These are phyloP conservation scores for Sphecodes monilicornis DNA, from an alignment of 2,888 invertebrate genomes.

Conservation along the genomic window DNA sequence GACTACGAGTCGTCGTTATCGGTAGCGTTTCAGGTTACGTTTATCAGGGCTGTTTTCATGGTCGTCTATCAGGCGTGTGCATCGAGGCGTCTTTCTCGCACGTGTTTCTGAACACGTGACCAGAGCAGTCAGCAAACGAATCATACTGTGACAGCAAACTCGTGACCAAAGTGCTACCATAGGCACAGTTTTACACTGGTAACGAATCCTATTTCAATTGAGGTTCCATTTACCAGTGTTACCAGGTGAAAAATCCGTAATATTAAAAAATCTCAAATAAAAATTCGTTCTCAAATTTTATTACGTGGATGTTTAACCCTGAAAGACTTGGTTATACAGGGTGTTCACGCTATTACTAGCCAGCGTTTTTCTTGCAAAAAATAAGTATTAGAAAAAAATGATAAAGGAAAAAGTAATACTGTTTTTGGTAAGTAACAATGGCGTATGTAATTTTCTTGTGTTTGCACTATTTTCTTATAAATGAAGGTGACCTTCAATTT, in stretches of 20 bases:
- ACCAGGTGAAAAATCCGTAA: neutral
- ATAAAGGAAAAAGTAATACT: too few species aligned
- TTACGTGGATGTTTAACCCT: too few species aligned
- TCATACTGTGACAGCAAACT: neutral
- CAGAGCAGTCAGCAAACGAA: neutral
- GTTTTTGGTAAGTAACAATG: too few species aligned
- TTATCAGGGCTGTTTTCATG: conserved; percentile 35
- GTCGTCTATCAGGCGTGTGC: conserved; percentile 12
- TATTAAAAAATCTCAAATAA: neutral
- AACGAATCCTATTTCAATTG: neutral
- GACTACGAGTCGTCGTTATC: conserved; percentile 32
- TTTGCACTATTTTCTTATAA: too few species aligned
- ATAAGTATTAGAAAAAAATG: too few species aligned
- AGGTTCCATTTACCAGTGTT: neutral
- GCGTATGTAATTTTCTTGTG: too few species aligned
- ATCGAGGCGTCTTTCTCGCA: neutral
- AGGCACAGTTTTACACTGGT: neutral
- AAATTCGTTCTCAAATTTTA: neutral
- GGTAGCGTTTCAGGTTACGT: conserved; percentile 40
- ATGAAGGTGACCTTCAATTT: too few species aligned
- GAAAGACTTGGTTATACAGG: too few species aligned
- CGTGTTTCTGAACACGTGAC: conserved; percentile 12
- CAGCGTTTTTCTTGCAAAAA: too few species aligned
- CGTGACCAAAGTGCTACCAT: neutral
- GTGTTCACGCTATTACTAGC: too few species aligned